A percentile compares a stretch with the other conserved stretches of the same genome.
Evolutionary conservation across 2,797 vertebrate genomes (phyloP).

Genomic region (Tragelaphus oryx): DNA sequence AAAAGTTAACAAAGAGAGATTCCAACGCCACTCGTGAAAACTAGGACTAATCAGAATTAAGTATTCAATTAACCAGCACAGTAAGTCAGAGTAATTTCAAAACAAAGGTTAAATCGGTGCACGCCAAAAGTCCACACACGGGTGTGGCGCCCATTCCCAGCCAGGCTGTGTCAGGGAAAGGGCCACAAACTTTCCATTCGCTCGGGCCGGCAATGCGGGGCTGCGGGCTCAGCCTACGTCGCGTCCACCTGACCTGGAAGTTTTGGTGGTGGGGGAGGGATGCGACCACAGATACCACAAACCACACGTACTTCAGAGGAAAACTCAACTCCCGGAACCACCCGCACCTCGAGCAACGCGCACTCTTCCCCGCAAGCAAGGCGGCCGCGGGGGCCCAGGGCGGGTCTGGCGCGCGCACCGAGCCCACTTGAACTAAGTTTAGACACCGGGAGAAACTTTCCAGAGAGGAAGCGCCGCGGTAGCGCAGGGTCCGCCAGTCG

Average conservation of each 20-base stretch:
- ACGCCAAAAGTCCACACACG: not conserved
- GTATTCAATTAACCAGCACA: not conserved
- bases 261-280: not conserved
- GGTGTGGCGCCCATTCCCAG: conserved; percentile 33
- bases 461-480: not conserved
- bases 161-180: not conserved
- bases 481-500: not conserved
- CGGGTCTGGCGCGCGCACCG: not conserved
- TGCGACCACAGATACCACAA: not conserved
- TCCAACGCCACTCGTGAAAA: not conserved
- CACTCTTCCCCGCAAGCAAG: not conserved
- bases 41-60: not conserved
- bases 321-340: not conserved
- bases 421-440: conserved; percentile 42
- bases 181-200: not conserved
- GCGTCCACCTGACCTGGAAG: not conserved
- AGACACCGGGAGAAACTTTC: conserved; percentile 58
- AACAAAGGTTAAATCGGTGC: not conserved
- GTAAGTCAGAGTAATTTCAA: not conserved
- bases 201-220: not conserved
- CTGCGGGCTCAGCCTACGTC: not conserved
- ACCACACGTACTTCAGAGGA: not conserved
- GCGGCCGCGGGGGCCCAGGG: not conserved
- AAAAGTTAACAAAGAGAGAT: conserved; percentile 16
- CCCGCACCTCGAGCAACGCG: not conserved